These are phyloP conservation scores for Macaria liturata DNA, from an alignment of 2,888 invertebrate genomes.

Conservation along the genomic window DNA sequence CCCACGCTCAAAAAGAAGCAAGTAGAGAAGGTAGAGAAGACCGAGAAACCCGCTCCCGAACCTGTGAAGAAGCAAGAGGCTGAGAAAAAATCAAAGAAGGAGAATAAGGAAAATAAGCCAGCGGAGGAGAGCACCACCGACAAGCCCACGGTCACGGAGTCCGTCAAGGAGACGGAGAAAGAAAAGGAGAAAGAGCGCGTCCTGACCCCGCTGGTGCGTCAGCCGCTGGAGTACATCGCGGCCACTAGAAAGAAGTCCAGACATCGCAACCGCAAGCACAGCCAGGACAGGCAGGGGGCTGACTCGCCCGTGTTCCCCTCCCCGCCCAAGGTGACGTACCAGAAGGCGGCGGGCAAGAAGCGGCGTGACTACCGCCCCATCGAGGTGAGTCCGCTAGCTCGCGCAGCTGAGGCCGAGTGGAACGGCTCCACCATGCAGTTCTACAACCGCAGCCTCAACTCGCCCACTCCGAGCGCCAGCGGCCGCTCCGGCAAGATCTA, in stretches of 20 bases:
- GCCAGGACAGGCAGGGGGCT: constrained; percentile 85
- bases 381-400: constrained; percentile 77
- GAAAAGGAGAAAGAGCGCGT: constrained; percentile 77
- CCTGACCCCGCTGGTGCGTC: constrained; percentile 86
- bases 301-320: constrained; percentile 88
- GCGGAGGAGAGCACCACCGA: constrained; percentile 58
- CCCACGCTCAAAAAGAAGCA: constrained; percentile 83
- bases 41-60: constrained; percentile 53
- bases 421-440: constrained; percentile 89
- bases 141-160: constrained; percentile 39
- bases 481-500: constrained; percentile 75
- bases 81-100: constrained; percentile 45
- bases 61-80: constrained; percentile 59
- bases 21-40: constrained; percentile 32
- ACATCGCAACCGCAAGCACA: constrained; percentile 86
- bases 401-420: constrained; percentile 80
- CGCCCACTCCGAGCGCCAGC: constrained; percentile 83
- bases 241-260: constrained; percentile 88
- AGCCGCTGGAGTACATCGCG: constrained; percentile 89
- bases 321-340: constrained; percentile 86
- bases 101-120: constrained; percentile 60
- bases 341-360: constrained; percentile 81
- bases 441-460: constrained; percentile 85
- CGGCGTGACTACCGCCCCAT: constrained; percentile 83
- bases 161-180: constrained; percentile 49